Evolutionary conservation across 2,797 vertebrate genomes (phyloP), one percentile per base, ranked within the genome.

Genomic region (Triplophysa yarkandensis): DNA sequence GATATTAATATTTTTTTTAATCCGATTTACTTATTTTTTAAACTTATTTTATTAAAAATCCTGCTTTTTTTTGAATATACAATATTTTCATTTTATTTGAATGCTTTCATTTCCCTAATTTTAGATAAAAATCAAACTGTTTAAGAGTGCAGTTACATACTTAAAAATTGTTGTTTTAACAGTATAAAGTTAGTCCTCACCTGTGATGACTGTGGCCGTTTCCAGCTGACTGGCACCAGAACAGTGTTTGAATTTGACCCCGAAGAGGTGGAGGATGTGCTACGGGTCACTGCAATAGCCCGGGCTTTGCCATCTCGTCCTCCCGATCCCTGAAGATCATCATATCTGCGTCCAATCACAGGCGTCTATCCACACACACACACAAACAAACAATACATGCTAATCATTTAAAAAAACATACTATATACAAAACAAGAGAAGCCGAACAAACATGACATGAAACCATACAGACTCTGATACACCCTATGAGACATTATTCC

Each of bases 211-310:
- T 98, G 97, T 2, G 98, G 98, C 71, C 96, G 92, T 82, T 96
- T 98, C 98, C 98, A 98, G 92, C 97, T 98, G 80, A 98, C 96
- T 6, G 96, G 98, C 80, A 99, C 97, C 71, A 99, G 92, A 78
- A 98, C 96, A 23, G 95, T 98, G 75, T 98, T 98, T 77, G 98
- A 99, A 85, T 96, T 98, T 65, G 97, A 98, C 36, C 96, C 95
- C 0, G 97, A 99, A 0, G 97, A 99, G 11, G 96, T 98, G 77
- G 98, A 99, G 17, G 98, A 99, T 0, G 95, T 94, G 68, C 97
- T 99, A 39, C 97, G 92, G n/a, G 97, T 98, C 66, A 98, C 95
- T 0, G 97, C 95, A 89, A 97, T 94, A 55, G 93, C 92, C 66
- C 96, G 91, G 58, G 93, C 90, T 85, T 98, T 98, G 44, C 96